phyloP scores from a whole-genome alignment of 2,113 vertebrate genomes.

The Sylvia atricapilla region DNA sequence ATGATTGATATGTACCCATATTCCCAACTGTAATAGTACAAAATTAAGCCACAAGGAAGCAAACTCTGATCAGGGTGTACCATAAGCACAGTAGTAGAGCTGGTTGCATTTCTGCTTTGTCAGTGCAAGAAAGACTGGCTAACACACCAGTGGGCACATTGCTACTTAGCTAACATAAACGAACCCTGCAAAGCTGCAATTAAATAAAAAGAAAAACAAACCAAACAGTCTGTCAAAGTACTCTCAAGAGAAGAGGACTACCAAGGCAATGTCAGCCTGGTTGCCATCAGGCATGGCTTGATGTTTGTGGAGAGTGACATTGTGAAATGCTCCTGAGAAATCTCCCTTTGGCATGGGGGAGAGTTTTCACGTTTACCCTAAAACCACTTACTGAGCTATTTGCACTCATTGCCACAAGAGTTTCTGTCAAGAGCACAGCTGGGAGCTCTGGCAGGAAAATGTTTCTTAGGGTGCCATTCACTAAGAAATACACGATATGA shows the following conservation, averaged over 20 bases:
- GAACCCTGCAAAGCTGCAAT: conserved; percentile 2
- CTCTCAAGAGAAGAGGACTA: conserved; percentile 24
- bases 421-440: conserved; percentile 64
- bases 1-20: neutral
- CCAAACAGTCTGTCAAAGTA: neutral
- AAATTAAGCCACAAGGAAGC: neutral
- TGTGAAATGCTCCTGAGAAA: conserved; percentile 65
- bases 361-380: conserved; percentile 58
- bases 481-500: neutral
- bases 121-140: neutral
- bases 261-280: neutral
- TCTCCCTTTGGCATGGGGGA: conserved; percentile 22
- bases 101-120: neutral
- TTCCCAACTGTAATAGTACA: neutral
- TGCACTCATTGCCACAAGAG: conserved; percentile 55
- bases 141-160: neutral
- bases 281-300: conserved; percentile 46
- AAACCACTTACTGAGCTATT: conserved; percentile 62
- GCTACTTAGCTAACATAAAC: neutral
- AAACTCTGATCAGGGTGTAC: neutral
- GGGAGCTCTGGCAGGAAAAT: conserved; percentile 24
- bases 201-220: neutral
- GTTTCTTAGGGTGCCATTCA: conserved; percentile 2
- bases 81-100: neutral
- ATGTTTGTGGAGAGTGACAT: conserved; percentile 62